These are phyloP conservation scores for Ips nitidus DNA, from an alignment of 1,140 invertebrate genomes.

Conservation along the genomic window DNA sequence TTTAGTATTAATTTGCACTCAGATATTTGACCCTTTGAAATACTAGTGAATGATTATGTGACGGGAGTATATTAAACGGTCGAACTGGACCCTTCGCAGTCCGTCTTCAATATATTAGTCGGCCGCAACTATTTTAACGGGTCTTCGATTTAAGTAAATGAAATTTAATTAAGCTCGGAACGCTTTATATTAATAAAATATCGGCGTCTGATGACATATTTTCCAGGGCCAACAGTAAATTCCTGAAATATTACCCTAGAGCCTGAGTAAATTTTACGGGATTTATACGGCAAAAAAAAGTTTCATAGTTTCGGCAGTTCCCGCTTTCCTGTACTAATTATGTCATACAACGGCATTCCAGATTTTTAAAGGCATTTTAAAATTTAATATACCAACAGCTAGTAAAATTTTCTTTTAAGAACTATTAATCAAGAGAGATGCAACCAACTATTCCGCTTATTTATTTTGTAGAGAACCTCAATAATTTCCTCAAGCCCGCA, in stretches of 20 bases:
- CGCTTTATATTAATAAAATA: conserved; percentile 31
- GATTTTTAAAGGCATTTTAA: conserved; percentile 20
- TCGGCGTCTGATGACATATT: conserved; percentile 24
- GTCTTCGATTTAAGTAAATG: conserved; percentile 21
- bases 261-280: conserved; percentile 7
- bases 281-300: conserved; percentile 22
- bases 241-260: conserved; percentile 22
- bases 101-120: conserved; percentile 21
- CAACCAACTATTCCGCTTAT: too few relatives aligned
- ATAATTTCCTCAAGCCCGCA: conserved; percentile 8
- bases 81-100: conserved; percentile 1
- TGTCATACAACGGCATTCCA: conserved; percentile 19
- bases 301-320: conserved; percentile 23
- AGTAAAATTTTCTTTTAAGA: neutral
- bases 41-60: too few relatives aligned
- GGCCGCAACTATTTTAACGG: conserved; percentile 17
- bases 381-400: conserved; percentile 9
- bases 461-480: conserved; percentile 1
- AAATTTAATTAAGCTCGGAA: conserved; percentile 30
- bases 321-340: conserved; percentile 28
- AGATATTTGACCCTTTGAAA: too few relatives aligned
- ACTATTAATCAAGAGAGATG: too few relatives aligned
- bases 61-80: too few relatives aligned
- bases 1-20: too few relatives aligned
- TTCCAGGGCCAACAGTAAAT: conserved; percentile 22